Conservation (phyloP, 2,797 vertebrate genomes). For the Scarus forsteni region DNA sequence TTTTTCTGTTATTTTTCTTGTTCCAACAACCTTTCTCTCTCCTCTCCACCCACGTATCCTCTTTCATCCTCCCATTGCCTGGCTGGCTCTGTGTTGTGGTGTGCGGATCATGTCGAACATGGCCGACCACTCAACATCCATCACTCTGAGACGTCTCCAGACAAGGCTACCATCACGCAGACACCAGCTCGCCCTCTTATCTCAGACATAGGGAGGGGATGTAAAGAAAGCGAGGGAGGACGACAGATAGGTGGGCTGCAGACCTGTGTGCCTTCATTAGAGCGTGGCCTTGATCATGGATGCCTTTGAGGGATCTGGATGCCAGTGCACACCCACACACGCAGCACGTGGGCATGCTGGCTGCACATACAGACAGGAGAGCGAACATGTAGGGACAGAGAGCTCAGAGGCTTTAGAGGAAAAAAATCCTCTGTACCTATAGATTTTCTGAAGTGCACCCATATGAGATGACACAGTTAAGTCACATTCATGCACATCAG, state of each 20-base stretch:
- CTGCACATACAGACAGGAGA: conserved; percentile 39
- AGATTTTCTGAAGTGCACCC: conserved; percentile 32
- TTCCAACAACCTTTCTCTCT: neutral
- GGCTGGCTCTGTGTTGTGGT: conserved; percentile 4
- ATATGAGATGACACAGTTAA: conserved; percentile 42
- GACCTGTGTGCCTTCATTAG: conserved; percentile 64
- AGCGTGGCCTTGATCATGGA: conserved; percentile 64
- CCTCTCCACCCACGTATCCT: conserved; percentile 6
- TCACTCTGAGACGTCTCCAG: conserved; percentile 34
- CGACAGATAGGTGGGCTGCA: conserved; percentile 50
- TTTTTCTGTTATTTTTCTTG: conserved; percentile 11
- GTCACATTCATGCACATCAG: conserved; percentile 37
- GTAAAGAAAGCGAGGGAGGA: conserved; percentile 27
- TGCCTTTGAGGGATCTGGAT: conserved; percentile 59
- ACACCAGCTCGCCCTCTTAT: conserved; percentile 15
- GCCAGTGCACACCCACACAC: conserved; percentile 47
- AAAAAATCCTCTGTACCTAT: conserved; percentile 22
- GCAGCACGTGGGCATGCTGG: conserved; percentile 52
- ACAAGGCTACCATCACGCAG: conserved; percentile 22
- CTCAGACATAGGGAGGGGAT: conserved; percentile 15
- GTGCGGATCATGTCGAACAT: conserved; percentile 29
- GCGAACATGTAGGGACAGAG: conserved; percentile 23
- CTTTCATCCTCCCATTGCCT: conserved; percentile 23
- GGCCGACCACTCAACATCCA: conserved; percentile 45
- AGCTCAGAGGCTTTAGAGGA: conserved; percentile 12